Percentiles rank a stretch among this genome's conserved stretches.
Evolutionary conservation across 35 echinoderm and acorn worm species (phyloP).

Genomic region (Ophiothrix spiculata): DNA sequence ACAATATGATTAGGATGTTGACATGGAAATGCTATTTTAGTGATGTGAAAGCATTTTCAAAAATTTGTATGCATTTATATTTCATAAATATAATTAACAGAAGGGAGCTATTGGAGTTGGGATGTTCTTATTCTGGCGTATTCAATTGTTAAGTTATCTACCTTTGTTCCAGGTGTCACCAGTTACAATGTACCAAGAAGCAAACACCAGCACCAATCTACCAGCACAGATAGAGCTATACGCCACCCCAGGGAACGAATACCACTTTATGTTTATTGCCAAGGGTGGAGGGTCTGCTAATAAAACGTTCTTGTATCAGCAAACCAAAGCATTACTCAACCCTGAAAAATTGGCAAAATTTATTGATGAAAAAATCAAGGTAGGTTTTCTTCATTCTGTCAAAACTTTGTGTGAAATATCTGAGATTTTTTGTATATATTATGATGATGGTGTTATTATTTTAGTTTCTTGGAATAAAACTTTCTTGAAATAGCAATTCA

Average conservation of each 20-base stretch:
- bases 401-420: not conserved
- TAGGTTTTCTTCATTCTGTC: constrained; percentile 3
- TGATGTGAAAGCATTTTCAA: too few relatives aligned
- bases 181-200: constrained; percentile 89
- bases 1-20: too few relatives aligned
- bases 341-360: constrained; percentile 87
- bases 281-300: constrained; percentile 97
- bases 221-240: constrained; percentile 91
- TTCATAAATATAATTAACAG: too few relatives aligned
- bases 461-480: not conserved
- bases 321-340: constrained; percentile 90
- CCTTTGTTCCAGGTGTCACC: constrained; percentile 69
- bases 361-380: constrained; percentile 98
- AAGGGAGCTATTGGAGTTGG: too few relatives aligned
- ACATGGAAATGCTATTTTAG: too few relatives aligned
- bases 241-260: constrained; percentile 77
- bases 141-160: not conserved
- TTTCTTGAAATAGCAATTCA: not conserved
- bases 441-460: not conserved
- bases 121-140: too few relatives aligned
- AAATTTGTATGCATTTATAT: too few relatives aligned
- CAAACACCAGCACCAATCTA: constrained; percentile 91
- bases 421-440: not conserved
- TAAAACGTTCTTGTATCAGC: constrained; percentile 94
- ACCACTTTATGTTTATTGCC: constrained; percentile 91